A percentile compares a stretch with the other conserved stretches of the same genome.
Conservation (phyloP, 2,797 vertebrate genomes). For the Antennarius maculatus region DNA sequence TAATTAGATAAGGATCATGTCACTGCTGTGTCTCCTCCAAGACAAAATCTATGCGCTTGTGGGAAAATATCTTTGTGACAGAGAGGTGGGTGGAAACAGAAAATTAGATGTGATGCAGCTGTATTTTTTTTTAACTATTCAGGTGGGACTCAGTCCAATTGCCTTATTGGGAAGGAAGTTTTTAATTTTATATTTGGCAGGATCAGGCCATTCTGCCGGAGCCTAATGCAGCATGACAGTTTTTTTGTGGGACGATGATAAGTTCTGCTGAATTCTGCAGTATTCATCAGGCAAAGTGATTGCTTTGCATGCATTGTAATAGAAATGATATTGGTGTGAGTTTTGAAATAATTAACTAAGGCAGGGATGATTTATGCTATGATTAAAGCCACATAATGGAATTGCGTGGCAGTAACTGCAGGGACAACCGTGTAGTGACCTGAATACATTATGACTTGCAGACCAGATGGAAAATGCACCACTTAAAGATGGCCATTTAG, state of each 20-base stretch:
- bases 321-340: slow-evolving; percentile 55
- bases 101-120: slow-evolving; percentile 27
- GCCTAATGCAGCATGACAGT: slow-evolving; percentile 47
- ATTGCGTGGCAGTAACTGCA: slow-evolving; percentile 55
- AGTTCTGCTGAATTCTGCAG: slow-evolving; percentile 43
- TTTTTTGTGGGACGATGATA: slow-evolving; percentile 24
- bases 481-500: slow-evolving; percentile 40
- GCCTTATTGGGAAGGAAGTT: slow-evolving; percentile 29
- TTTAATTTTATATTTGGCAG: slow-evolving; percentile 61
- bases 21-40: slow-evolving; percentile 59
- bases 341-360: slow-evolving; percentile 71
- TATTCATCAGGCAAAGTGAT: slow-evolving; percentile 64
- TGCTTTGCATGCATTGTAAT: slow-evolving; percentile 53
- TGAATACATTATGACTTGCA: slow-evolving; percentile 63
- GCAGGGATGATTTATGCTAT: slow-evolving; percentile 73
- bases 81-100: slow-evolving; percentile 10
- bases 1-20: slow-evolving; percentile 78
- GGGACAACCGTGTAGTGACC: slow-evolving; percentile 63
- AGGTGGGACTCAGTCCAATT: slow-evolving; percentile 35
- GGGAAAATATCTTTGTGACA: slow-evolving; percentile 10
- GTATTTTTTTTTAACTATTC: slow-evolving; percentile 20
- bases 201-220: slow-evolving; percentile 9
- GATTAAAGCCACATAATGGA: slow-evolving; percentile 76
- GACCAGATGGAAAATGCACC: slow-evolving; percentile 38
- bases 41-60: slow-evolving; percentile 50